Evolutionary conservation across 2,797 vertebrate species (phyloP).

Genomic region (Fratercula arctica): DNA sequence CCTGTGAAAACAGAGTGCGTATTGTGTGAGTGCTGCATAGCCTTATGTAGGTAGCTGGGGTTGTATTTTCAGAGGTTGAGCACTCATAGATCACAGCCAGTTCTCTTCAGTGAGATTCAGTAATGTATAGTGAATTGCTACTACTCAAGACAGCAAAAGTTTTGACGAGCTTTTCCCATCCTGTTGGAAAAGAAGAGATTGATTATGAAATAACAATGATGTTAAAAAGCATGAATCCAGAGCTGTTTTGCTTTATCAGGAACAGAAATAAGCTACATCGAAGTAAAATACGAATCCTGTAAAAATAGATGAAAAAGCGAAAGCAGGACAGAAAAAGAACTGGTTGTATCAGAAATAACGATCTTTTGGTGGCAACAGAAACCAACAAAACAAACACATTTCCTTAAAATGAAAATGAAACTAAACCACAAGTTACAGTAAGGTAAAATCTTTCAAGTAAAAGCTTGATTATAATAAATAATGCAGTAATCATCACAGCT

Average conservation of each 20-base stretch:
- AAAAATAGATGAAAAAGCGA: slow-evolving; percentile 4
- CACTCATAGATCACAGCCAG: neutral
- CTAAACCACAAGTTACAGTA: neutral
- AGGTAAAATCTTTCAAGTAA: neutral
- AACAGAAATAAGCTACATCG: neutral
- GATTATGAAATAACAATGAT: neutral
- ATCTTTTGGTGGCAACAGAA: neutral
- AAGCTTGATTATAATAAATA: neutral
- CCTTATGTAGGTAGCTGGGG: neutral
- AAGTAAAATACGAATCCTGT: neutral
- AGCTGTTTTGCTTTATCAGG: neutral
- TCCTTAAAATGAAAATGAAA: neutral
- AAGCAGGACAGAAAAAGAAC: neutral
- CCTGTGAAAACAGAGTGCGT: neutral
- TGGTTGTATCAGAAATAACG: neutral
- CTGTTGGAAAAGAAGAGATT: neutral
- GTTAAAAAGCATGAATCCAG: neutral
- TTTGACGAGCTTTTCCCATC: neutral
- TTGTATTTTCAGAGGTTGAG: neutral
- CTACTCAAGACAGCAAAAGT: neutral
- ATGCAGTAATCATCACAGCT: neutral
- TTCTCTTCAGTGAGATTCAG: neutral
- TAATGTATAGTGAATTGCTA: neutral
- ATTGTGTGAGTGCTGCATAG: neutral
- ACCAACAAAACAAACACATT: neutral